Conservation (phyloP, 2,797 vertebrate species). For the Crocodylus rhombifer region DNA sequence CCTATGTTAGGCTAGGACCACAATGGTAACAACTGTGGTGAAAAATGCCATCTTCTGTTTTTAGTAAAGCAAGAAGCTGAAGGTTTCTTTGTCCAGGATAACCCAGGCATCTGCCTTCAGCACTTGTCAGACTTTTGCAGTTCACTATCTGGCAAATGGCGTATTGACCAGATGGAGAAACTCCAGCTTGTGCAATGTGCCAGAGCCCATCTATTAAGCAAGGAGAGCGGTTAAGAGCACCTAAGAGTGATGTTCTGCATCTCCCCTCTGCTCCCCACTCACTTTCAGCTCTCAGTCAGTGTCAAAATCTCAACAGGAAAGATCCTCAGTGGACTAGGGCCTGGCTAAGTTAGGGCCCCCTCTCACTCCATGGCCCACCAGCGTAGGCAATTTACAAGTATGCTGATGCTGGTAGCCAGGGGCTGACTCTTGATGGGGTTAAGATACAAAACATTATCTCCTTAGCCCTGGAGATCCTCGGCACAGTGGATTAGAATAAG, state of each 20-base stretch:
- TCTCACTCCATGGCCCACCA: not conserved
- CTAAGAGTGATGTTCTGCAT: not conserved
- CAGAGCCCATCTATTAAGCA: not conserved
- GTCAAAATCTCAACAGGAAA: no score
- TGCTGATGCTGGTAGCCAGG: not conserved
- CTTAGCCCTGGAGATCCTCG: not conserved
- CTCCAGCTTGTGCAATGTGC: not conserved
- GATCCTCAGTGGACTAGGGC: not conserved
- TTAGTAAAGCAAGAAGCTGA: not conserved
- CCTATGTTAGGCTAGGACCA: not conserved
- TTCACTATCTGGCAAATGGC: not conserved
- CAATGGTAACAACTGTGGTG: not conserved
- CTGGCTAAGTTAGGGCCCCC: not conserved
- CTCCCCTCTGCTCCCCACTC: not conserved
- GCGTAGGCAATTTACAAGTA: not conserved
- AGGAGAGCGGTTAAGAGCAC: not conserved
- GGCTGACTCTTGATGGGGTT: not conserved
- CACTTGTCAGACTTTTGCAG: not conserved
- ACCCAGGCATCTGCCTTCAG: not conserved
- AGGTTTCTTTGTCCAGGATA: not conserved
- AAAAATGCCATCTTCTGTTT: not conserved
- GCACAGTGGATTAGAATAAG: not conserved
- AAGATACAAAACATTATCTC: not conserved
- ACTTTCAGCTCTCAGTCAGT: not conserved
- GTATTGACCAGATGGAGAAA: not conserved